Evolutionary conservation across 1,140 invertebrate genomes (phyloP).

Genomic region (Dinothrombium tinctorium): DNA sequence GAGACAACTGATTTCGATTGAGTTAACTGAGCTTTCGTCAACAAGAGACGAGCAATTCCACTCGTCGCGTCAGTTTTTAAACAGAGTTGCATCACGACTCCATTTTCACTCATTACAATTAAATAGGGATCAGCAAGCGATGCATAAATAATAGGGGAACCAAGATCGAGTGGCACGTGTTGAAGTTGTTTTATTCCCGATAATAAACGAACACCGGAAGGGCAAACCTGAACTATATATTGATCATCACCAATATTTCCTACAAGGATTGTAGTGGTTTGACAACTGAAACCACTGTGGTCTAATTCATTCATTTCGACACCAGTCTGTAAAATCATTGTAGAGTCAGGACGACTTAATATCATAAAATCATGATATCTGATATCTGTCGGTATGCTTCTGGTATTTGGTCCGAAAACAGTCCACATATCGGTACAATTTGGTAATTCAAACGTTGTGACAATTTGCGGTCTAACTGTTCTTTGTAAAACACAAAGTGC

Average conservation of each 20-base stretch:
- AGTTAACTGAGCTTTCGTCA: conserved; percentile 14
- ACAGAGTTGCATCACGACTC: conserved; percentile 57
- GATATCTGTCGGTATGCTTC: not conserved
- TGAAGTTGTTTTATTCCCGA: conserved; percentile 50
- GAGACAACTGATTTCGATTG: conserved; percentile 12
- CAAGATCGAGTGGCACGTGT: conserved; percentile 60
- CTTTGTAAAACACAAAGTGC: conserved; percentile 62
- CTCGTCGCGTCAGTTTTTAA: conserved; percentile 31
- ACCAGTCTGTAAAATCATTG: conserved; percentile 79
- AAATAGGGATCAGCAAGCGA: conserved; percentile 75
- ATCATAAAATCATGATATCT: conserved; percentile 49
- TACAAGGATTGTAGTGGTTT: conserved; percentile 68
- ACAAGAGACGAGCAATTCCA: conserved; percentile 5
- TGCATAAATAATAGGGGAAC: conserved; percentile 56
- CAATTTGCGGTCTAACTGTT: conserved; percentile 48
- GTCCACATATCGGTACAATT: conserved; percentile 88
- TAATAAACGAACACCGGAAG: conserved; percentile 50
- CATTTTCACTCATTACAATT: conserved; percentile 53
- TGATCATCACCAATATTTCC: conserved; percentile 78
- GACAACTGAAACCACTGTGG: conserved; percentile 72
- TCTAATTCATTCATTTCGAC: conserved; percentile 94
- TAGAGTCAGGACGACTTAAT: conserved; percentile 58
- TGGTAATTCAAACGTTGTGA: conserved; percentile 77
- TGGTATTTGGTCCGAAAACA: conserved; percentile 36
- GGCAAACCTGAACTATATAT: conserved; percentile 67